Conservation (phyloP, 2,113 vertebrate species). For the Ginglymostoma cirratum region DNA sequence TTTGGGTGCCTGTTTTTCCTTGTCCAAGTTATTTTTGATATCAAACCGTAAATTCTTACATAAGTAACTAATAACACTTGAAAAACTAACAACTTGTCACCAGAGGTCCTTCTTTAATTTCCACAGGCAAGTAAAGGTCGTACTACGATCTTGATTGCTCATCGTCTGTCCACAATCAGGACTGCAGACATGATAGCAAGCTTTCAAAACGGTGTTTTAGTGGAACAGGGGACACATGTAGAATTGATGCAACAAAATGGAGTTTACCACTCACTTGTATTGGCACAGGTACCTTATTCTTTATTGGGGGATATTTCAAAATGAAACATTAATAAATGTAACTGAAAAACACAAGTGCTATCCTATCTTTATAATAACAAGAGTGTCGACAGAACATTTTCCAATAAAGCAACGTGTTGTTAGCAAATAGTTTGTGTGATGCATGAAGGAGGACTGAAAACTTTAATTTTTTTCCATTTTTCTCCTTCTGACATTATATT, state of each 20-base stretch:
- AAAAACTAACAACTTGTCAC: neutral
- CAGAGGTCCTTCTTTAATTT: neutral
- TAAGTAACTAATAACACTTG: neutral
- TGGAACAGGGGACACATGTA: slow-evolving; percentile 48
- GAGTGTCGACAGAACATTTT: neutral
- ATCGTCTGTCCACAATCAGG: slow-evolving; percentile 46
- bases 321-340: neutral
- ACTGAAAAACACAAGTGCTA: neutral
- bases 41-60: neutral
- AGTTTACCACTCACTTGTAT: slow-evolving; percentile 49
- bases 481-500: neutral
- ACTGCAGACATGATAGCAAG: slow-evolving; percentile 49
- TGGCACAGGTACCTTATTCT: slow-evolving; percentile 47
- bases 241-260: slow-evolving; percentile 48
- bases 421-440: neutral
- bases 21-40: neutral
- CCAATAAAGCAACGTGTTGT: neutral
- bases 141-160: slow-evolving; percentile 52
- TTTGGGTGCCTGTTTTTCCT: neutral
- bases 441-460: neutral
- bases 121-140: slow-evolving; percentile 48
- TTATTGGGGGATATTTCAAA: neutral
- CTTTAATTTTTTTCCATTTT: neutral
- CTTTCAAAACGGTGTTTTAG: slow-evolving; percentile 45
- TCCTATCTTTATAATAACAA: neutral